Conservation (phyloP, 2,113 vertebrate genomes). For the Rhipidura dahli region DNA sequence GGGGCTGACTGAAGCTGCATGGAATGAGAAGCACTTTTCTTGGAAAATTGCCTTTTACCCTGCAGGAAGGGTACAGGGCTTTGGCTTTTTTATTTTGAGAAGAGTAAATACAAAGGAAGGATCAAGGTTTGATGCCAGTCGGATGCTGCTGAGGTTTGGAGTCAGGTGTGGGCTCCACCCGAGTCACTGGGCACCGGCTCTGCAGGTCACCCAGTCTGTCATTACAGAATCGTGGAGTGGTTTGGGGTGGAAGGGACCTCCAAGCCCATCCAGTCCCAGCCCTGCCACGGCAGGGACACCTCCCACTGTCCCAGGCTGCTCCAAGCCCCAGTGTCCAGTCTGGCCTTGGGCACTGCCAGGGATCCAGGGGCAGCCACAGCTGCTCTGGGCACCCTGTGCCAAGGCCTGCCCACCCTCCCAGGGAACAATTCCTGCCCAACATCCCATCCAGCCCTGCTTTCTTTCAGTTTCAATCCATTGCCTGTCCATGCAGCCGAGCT, state of each 20-base stretch:
- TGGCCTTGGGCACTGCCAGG: not conserved
- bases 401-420: fast-evolving
- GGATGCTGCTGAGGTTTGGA: not conserved
- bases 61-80: fast-evolving
- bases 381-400: not conserved
- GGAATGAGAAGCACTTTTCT: not conserved
- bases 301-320: not conserved
- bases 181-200: fast-evolving
- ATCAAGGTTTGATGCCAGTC: fast-evolving
- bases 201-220: not conserved
- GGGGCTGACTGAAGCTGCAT: not conserved
- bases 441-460: fast-evolving
- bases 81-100: not conserved
- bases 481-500: not conserved
- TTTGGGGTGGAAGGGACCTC: not conserved
- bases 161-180: not conserved
- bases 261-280: not conserved
- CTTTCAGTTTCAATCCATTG: not conserved
- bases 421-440: fast-evolving
- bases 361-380: not conserved
- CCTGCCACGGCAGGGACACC: not conserved
- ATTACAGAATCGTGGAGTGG: not conserved
- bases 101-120: not conserved
- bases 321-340: fast-evolving
- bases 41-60: not conserved